Conservation (phyloP, 2,888 invertebrate genomes). For the Orthonychiurus folsomi region DNA sequence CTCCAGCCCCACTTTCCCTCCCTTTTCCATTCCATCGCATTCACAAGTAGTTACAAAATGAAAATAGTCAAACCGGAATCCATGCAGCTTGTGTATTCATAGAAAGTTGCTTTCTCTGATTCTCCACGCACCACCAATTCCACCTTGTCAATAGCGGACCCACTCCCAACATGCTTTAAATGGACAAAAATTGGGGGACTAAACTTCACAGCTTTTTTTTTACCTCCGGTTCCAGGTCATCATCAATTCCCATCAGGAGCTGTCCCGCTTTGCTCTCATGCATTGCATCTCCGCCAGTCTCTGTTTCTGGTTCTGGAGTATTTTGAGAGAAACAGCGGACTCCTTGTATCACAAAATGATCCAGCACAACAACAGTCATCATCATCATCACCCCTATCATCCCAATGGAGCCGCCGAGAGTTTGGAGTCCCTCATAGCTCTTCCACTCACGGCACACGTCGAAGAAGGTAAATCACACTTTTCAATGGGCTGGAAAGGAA, state of each 20-base stretch:
- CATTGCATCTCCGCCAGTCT: constrained; percentile 69
- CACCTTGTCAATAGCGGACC: too few species aligned
- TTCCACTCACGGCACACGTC: constrained; percentile 43
- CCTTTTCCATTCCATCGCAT: not conserved
- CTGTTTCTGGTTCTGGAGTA: constrained; percentile 71
- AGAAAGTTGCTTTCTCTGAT: not conserved
- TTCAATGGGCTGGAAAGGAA: too few species aligned
- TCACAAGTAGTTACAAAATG: not conserved
- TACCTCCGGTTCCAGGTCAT: constrained; percentile 48
- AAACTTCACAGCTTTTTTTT: not conserved
- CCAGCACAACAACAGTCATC: constrained; percentile 29
- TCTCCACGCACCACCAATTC: not conserved
- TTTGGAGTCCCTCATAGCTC: constrained; percentile 40
- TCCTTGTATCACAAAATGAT: constrained; percentile 47
- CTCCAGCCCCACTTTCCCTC: not conserved
- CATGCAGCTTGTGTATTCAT: not conserved
- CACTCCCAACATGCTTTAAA: too few species aligned
- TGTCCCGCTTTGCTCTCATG: constrained; percentile 66
- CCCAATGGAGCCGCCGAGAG: constrained; percentile 19
- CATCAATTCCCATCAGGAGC: constrained; percentile 51
- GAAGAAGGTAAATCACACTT: too few species aligned
- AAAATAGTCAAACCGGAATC: not conserved
- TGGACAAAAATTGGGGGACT: too few species aligned
- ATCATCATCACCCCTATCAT: constrained; percentile 22
- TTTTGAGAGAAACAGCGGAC: constrained; percentile 62